phyloP scores from a whole-genome alignment of 2,113 vertebrate genomes.

The Catharus bicknelli region DNA sequence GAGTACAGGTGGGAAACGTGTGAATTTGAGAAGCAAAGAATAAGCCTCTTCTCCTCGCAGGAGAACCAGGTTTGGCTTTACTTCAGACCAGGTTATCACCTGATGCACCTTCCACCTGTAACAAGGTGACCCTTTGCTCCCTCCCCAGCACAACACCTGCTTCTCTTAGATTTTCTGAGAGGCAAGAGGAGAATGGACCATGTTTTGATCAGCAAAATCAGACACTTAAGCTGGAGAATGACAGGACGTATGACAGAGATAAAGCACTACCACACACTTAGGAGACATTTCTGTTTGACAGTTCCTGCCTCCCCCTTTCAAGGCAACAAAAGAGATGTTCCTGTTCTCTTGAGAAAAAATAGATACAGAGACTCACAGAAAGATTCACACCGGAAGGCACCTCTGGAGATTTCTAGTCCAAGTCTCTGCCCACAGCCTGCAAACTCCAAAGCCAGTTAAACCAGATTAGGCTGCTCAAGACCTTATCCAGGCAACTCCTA shows the following conservation, averaged over 20 bases:
- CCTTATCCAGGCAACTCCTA: not conserved
- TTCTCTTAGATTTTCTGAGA: not conserved
- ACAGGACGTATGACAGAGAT: not conserved
- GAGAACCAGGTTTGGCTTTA: not conserved
- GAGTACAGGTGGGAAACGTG: not conserved
- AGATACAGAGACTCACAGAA: not conserved
- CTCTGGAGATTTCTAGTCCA: not conserved
- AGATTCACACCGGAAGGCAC: not conserved
- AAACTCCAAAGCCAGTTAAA: not conserved
- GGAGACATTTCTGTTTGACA: not conserved
- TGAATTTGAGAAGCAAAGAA: not conserved
- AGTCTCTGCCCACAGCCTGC: not conserved
- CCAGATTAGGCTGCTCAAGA: not conserved
- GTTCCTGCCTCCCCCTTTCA: not conserved
- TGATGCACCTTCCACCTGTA: not conserved
- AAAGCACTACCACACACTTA: not conserved
- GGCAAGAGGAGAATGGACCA: not conserved
- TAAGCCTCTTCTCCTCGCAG: not conserved
- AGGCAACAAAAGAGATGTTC: not conserved
- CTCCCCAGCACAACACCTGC: not conserved
- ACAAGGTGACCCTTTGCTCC: not conserved
- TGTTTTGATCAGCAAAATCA: slow-evolving; percentile 8
- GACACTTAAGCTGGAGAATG: not conserved
- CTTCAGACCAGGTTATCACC: not conserved
- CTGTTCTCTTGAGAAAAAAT: not conserved